Percentiles rank a stretch among this genome's conserved stretches.
phyloP scores from a whole-genome alignment of 2,888 invertebrate genomes.

The Pandemis corylana region DNA sequence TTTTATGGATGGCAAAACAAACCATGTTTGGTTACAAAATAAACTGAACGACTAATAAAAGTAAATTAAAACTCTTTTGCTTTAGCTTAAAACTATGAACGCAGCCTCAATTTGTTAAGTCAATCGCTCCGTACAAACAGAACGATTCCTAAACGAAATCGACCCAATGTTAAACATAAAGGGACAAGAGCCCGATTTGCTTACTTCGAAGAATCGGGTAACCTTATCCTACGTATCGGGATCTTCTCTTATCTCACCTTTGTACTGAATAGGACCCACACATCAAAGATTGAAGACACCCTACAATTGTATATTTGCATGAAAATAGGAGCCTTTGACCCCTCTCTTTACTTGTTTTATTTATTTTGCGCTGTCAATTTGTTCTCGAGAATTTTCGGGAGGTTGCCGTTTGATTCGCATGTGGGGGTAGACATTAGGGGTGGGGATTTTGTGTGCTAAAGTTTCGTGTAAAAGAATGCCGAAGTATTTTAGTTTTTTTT shows the following conservation, averaged over 20 bases:
- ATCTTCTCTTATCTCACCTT: slow-evolving; percentile 49
- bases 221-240: slow-evolving; percentile 37
- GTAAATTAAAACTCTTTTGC: too few species aligned
- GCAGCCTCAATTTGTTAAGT: too few species aligned
- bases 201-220: slow-evolving; percentile 32
- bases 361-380: slow-evolving; percentile 66
- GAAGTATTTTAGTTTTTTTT: too few species aligned
- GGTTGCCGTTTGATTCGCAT: slow-evolving; percentile 29
- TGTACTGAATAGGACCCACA: slow-evolving; percentile 43
- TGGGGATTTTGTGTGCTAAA: background rate
- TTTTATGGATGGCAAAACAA: too few species aligned
- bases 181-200: background rate
- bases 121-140: background rate
- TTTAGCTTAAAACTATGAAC: too few species aligned
- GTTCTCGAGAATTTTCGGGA: slow-evolving; percentile 40
- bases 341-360: slow-evolving; percentile 65
- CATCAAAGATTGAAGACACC: slow-evolving; percentile 64
- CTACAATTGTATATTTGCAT: slow-evolving; percentile 62
- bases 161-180: slow-evolving; percentile 15
- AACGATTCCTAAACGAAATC: background rate
- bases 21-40: too few species aligned
- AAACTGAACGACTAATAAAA: too few species aligned
- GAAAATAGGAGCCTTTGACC: slow-evolving; percentile 63
- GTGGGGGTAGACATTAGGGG: slow-evolving; percentile 14
- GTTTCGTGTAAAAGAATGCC: background rate